These are phyloP conservation scores for Saccostrea glomerata DNA, from an alignment of 1,140 invertebrate genomes.

Conservation along the genomic window DNA sequence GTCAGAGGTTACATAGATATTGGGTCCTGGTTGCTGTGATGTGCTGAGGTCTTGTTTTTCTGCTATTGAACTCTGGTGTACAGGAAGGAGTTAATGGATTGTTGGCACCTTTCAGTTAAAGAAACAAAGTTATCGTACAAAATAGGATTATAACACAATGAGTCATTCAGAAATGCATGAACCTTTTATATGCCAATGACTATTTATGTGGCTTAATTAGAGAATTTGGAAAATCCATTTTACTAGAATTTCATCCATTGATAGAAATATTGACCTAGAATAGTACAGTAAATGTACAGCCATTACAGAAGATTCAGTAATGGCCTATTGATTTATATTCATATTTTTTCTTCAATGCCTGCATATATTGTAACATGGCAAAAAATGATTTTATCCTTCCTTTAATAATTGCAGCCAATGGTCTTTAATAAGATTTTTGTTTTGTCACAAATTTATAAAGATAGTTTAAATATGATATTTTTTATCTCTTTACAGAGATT, in stretches of 20 bases:
- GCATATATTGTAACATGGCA: neutral
- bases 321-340: neutral
- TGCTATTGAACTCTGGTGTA: neutral
- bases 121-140: neutral
- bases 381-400: neutral
- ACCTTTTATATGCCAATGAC: neutral
- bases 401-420: neutral
- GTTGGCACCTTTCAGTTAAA: neutral
- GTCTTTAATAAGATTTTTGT: neutral
- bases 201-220: conserved; percentile 16
- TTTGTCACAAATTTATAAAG: neutral
- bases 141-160: conserved; percentile 32
- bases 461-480: neutral
- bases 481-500: conserved; percentile 58
- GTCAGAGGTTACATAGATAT: conserved; percentile 3
- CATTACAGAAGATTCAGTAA: neutral
- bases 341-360: neutral
- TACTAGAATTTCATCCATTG: neutral
- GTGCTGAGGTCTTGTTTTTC: neutral
- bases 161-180: conserved; percentile 8
- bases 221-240: neutral
- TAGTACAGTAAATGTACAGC: neutral
- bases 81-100: conserved; percentile 13
- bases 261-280: neutral
- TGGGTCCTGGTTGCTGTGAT: neutral